phyloP scores from a whole-genome alignment of 2,888 invertebrate genomes.

The Sminthurinus aureus region DNA sequence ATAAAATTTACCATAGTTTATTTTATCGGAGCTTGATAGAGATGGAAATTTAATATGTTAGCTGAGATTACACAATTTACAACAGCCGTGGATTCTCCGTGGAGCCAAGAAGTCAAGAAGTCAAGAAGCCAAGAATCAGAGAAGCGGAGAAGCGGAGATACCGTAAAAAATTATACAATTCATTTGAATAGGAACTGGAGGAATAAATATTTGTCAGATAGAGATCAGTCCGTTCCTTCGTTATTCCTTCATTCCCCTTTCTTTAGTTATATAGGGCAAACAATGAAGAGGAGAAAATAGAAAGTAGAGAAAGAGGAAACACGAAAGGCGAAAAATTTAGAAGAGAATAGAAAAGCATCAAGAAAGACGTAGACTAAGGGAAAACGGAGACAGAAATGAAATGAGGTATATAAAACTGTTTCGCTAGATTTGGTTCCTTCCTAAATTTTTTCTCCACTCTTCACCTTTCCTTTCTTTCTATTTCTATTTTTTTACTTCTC shows the following conservation, averaged over 20 bases:
- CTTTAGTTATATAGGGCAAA: too few relatives aligned
- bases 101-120: too few relatives aligned
- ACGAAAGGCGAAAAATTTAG: not conserved
- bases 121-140: too few relatives aligned
- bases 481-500: not conserved
- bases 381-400: not conserved
- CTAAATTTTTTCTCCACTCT: not conserved
- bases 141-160: not conserved
- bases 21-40: too few relatives aligned
- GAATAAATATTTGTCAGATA: conserved; percentile 36
- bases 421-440: conserved; percentile 19
- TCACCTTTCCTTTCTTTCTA: not conserved
- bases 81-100: too few relatives aligned
- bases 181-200: conserved; percentile 36
- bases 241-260: too few relatives aligned
- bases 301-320: not conserved
- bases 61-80: too few relatives aligned
- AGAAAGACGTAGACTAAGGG: not conserved
- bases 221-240: not conserved
- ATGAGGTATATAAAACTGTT: conserved; percentile 36
- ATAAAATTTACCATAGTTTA: too few relatives aligned
- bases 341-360: conserved; percentile 10
- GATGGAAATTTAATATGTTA: too few relatives aligned
- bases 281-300: conserved; percentile 1
- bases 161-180: conserved; percentile 34